Evolutionary conservation across 2,888 invertebrate species (phyloP).

Genomic region (Thera britannica): DNA sequence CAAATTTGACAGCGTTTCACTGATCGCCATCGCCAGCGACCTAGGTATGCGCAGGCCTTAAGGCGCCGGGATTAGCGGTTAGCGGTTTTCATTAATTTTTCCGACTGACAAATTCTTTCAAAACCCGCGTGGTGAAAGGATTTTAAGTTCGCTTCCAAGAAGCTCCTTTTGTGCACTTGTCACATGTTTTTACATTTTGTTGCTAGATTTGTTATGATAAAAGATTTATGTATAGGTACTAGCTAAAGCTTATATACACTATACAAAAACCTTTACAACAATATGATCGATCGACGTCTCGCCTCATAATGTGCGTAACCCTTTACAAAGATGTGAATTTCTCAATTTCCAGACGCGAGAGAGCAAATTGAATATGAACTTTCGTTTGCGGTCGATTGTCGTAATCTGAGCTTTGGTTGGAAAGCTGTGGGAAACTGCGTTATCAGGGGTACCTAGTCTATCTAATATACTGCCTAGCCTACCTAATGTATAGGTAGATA

Average conservation of each 20-base stretch:
- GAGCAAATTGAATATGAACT: constrained; percentile 70
- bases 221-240: neutral
- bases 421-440: constrained; percentile 51
- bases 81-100: too few species aligned
- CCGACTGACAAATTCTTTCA: too few species aligned
- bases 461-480: too few species aligned
- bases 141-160: too few species aligned
- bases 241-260: neutral
- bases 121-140: too few species aligned
- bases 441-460: constrained; percentile 38
- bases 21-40: too few species aligned
- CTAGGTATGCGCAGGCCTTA: too few species aligned
- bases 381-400: constrained; percentile 62
- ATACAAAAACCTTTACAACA: neutral
- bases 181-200: too few species aligned
- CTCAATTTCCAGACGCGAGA: constrained; percentile 55
- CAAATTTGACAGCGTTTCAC: too few species aligned
- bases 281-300: constrained; percentile 23
- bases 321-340: constrained; percentile 55
- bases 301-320: constrained; percentile 27
- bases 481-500: neutral
- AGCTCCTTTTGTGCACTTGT: too few species aligned
- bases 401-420: constrained; percentile 52
- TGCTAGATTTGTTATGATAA: too few species aligned
- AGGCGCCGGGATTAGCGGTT: too few species aligned